These are phyloP conservation scores for Tinea semifulvella DNA, from an alignment of 2,888 invertebrate genomes.

Conservation along the genomic window DNA sequence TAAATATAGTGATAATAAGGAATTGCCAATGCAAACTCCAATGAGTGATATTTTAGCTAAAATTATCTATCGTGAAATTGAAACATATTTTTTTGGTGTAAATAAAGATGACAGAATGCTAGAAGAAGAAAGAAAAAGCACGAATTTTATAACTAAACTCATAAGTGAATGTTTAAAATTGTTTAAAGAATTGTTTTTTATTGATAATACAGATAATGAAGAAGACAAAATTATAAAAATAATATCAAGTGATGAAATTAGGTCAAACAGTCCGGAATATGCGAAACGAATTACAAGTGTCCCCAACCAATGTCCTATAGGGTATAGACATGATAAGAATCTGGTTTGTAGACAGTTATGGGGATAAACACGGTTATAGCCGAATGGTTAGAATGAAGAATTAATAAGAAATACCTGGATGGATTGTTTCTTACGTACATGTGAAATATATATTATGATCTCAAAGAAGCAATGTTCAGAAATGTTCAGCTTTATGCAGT, in stretches of 20 bases:
- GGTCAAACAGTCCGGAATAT: background rate
- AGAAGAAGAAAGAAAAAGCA: background rate
- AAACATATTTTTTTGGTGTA: background rate
- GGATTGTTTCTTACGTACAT: background rate
- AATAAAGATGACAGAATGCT: background rate
- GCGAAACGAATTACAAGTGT: background rate
- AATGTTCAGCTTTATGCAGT: no score
- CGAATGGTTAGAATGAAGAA: no score
- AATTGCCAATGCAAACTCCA: no score
- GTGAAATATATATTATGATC: no score
- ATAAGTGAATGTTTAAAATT: slow-evolving; percentile 7
- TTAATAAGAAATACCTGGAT: background rate
- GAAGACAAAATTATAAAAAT: no score
- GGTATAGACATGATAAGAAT: slow-evolving; percentile 2
- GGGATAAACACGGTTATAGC: background rate
- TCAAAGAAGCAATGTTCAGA: no score
- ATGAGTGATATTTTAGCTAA: background rate
- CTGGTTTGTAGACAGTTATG: slow-evolving; percentile 6
- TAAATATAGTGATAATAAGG: background rate
- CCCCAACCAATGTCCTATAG: slow-evolving; percentile 10
- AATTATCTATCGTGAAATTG: background rate
- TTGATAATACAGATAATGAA: background rate
- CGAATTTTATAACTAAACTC: background rate
- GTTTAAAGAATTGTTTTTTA: background rate
- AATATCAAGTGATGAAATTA: background rate